Base-by-base conservation (phyloP, 2,797 vertebrate genomes). In the Babyrousa celebensis region DNA sequence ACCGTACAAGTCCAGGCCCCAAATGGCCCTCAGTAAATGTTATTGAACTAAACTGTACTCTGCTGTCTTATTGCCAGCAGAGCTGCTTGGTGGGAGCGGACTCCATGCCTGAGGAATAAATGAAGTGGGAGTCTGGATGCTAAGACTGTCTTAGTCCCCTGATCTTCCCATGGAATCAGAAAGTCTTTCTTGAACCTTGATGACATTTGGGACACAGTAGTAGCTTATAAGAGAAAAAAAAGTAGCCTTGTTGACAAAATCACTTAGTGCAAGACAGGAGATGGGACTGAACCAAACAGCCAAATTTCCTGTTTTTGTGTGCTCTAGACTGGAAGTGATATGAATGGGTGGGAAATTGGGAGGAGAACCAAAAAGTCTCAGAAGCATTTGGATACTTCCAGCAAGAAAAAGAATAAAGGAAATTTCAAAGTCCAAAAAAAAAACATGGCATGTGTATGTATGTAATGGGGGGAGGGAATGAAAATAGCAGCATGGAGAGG, bases 401-500 rank as follows among this genome's bases (percentile, higher is more conserved):
- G 18, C 27, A 96, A 54, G 60, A 63, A 32, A 95, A 96, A 65
- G 29, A 94, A 89, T 71, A 89, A 95, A 97, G 25, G 32, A 97
- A 65, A 58, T 82, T 93, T 92, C 21, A 67, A 43, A 95, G 74
- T 89, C 23, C 36, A 87, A n/a, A 96, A 95, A 36, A 36, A 85
- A 43, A 96, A 85, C n/a, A 82, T 5, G 3, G 62, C 67, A 43
- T 91, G 43, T 85, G 32, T 95, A 40, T 85, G 32, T 95, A 40
- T 95, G 15, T 82, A 79, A 52, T 23, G 36, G 65, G 54, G n/a
- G 48, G 48, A 86, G 84, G 62, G 63, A 70, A 21, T 97, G 74
- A 94, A 85, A 82, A 94, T 32, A 96, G 20, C n/a, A 96, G 58
- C 72, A 62, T 85, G 89, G 71, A 85, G n/a, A 96, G 77, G 32